Evolutionary conservation across 2,113 vertebrate species (phyloP), one percentile per base, ranked within the genome.

Genomic region (Carlito syrichta): DNA sequence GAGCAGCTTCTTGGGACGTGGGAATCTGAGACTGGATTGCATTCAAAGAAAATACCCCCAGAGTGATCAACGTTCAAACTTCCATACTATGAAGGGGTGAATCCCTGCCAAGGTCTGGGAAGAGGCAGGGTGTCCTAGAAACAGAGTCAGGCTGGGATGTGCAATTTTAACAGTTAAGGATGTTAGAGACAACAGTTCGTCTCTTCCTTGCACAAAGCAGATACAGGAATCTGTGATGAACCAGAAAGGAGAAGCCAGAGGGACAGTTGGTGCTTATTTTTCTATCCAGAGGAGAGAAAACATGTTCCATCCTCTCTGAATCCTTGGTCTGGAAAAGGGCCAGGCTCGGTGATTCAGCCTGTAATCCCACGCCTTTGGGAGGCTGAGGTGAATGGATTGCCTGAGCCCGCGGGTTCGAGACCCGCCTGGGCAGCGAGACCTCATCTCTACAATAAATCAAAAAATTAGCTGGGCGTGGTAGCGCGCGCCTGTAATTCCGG

Each of bases 11-110:
- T 86, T 78, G 68, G 88, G 82, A 97, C 32, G 27, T 96, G 97
- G 91, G 96, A 96, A 96, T 84, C 86, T 50, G 86, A 91, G 69
- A 43, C 88, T 95, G 93, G 81, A 91, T 58, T 30, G 62, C 78
- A 45, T 94, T 98, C 82, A 96, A 96, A 96, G 90, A 81, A 96
- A 97, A 89, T 69, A 86, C 63, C 87, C 71, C 45, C 38, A 6
- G 50, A 73, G 88, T 76, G 68, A 86, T 14, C 56, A 58, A 6
- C 40, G 60, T 3, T 76, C 60, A 4, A 27, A 58, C 52, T 71
- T 81, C 68, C 84, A 25, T 22, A 48, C 66, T 40, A 62, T 27
- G 14, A n/a, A 50, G 52, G 23, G 77, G 17, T 5, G 4, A 14
- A n/a, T 86, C 77, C 79, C 73, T 76, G 45, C 86, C 60, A 35